Evolutionary conservation across 2,888 invertebrate genomes (phyloP).

Genomic region (Chloroclysta siterata): DNA sequence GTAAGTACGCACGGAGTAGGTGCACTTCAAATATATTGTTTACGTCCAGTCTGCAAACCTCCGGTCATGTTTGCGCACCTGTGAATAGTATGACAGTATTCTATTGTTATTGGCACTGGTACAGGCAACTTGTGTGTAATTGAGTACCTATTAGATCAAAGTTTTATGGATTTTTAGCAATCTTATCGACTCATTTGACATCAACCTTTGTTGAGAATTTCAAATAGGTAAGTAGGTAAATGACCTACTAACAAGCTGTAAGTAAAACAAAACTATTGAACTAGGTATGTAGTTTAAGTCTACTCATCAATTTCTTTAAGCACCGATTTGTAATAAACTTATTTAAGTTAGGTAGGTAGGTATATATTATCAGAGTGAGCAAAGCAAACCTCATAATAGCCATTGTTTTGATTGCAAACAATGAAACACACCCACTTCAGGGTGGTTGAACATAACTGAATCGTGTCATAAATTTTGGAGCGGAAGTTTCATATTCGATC

Average conservation of each 20-base stretch:
- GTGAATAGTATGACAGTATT: constrained; percentile 16
- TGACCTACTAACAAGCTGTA: no score
- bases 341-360: no score
- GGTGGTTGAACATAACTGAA: background rate
- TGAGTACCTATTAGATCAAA: background rate
- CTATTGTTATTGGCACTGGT: constrained; percentile 22
- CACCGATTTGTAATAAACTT: no score
- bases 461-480: background rate
- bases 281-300: no score
- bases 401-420: background rate
- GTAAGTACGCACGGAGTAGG: constrained; percentile 58
- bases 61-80: constrained; percentile 17
- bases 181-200: background rate
- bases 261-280: background rate
- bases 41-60: constrained; percentile 31
- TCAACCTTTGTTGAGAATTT: no score
- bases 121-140: constrained; percentile 8
- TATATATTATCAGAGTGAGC: no score
- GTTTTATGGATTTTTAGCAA: background rate
- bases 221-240: no score
- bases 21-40: constrained; percentile 36
- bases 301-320: no score
- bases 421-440: background rate
- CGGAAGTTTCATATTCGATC: constrained; percentile 17
- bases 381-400: no score